These are phyloP conservation scores for Pogonocherus hispidulus DNA, from an alignment of 2,888 invertebrate genomes.

Conservation along the genomic window DNA sequence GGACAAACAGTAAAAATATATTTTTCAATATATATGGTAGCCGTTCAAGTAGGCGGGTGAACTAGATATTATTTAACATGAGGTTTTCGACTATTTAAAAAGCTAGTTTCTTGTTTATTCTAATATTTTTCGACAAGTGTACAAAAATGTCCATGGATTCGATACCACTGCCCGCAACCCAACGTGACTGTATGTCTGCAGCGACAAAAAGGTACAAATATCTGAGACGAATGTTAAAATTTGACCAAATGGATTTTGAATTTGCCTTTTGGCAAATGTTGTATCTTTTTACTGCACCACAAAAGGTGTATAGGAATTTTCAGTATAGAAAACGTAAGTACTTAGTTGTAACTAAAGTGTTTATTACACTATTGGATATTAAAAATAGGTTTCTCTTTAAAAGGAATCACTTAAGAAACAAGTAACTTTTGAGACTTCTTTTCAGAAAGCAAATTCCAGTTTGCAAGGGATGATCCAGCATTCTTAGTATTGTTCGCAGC, in stretches of 20 bases:
- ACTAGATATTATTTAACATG: too few relatives aligned
- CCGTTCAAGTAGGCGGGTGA: too few relatives aligned
- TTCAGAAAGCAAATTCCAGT: slow-evolving; percentile 96
- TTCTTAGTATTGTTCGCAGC: slow-evolving; percentile 92
- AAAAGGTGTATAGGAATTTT: slow-evolving; percentile 97
- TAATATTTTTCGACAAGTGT: too few relatives aligned
- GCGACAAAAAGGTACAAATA: slow-evolving; percentile 92
- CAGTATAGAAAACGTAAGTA: slow-evolving; percentile 96
- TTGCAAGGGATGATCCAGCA: slow-evolving; percentile 98
- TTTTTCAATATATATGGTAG: too few relatives aligned
- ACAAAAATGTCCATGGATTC: slow-evolving; percentile 15
- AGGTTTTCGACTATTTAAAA: too few relatives aligned
- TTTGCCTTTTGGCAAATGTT: slow-evolving; percentile 99
- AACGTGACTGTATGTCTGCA: slow-evolving; percentile 83
- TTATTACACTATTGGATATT: too few relatives aligned
- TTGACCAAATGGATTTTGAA: slow-evolving; percentile 99
- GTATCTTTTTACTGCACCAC: slow-evolving; percentile 92
- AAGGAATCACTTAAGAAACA: too few relatives aligned
- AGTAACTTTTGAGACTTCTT: too few relatives aligned
- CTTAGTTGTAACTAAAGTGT: too few relatives aligned
- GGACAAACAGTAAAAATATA: too few relatives aligned
- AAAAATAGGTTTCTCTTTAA: too few relatives aligned
- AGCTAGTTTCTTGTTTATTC: too few relatives aligned
- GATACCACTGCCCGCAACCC: slow-evolving; percentile 74
- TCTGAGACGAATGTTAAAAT: slow-evolving; percentile 85